Conservation (phyloP, 2,113 vertebrate species). For the Anseranas semipalmata region DNA sequence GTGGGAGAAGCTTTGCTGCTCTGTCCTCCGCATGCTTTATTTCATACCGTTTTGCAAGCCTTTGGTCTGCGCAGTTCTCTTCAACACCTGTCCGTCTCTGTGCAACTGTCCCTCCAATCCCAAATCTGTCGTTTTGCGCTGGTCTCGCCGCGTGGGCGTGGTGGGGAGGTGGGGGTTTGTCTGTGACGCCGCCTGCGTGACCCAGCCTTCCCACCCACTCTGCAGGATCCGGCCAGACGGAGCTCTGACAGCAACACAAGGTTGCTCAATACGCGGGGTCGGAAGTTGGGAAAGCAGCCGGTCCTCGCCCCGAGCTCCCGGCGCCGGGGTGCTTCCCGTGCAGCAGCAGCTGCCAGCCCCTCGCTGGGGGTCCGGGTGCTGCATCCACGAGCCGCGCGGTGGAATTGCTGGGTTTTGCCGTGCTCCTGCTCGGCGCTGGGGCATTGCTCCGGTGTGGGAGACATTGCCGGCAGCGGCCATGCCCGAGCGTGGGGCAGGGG, state of each 20-base stretch:
- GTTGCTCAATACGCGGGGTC: background rate
- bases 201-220: too few species aligned
- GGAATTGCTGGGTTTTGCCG: background rate
- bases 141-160: fast-evolving
- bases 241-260: background rate
- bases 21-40: background rate
- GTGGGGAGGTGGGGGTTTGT: background rate
- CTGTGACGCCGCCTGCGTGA: too few species aligned
- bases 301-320: fast-evolving
- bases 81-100: background rate
- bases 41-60: background rate
- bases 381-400: too few species aligned
- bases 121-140: background rate
- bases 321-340: background rate
- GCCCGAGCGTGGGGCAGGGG: fast-evolving
- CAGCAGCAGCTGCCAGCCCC: too few species aligned
- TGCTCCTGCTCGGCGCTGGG: background rate
- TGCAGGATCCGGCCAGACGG: background rate
- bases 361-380: too few species aligned
- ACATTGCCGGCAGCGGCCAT: background rate
- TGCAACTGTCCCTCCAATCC: background rate
- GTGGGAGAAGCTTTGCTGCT: fast-evolving
- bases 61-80: background rate
- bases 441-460: fast-evolving
- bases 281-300: background rate